A percentile compares a stretch with the other conserved stretches of the same genome.
These are phyloP conservation scores for Neodiprion pinetum DNA, from an alignment of 1,140 invertebrate species.

Conservation along the genomic window DNA sequence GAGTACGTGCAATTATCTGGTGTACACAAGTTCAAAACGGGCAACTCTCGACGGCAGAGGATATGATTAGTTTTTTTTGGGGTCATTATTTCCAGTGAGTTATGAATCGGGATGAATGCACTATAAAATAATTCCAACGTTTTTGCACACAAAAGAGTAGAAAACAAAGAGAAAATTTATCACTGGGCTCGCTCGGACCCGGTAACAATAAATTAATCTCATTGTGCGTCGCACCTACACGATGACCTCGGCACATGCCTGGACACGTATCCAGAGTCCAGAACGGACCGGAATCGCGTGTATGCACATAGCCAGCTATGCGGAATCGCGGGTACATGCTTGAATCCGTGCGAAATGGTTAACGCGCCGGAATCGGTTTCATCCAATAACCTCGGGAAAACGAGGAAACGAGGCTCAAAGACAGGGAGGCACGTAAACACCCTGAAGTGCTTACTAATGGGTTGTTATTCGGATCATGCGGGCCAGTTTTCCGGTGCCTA, in stretches of 20 bases:
- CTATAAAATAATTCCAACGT: conserved; percentile 7
- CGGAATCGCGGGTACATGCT: neutral
- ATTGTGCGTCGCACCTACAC: conserved; percentile 1
- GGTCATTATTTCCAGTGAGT: neutral
- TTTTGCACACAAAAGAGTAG: neutral
- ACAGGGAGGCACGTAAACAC: neutral
- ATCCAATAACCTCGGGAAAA: neutral
- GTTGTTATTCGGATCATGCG: neutral
- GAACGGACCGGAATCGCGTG: no score
- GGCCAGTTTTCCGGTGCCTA: neutral
- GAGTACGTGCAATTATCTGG: no score
- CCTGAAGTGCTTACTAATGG: conserved; percentile 5
- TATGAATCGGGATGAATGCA: neutral
- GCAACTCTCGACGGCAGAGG: neutral
- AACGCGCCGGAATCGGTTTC: neutral
- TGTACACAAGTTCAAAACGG: neutral
- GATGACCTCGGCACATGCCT: neutral
- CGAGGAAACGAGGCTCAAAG: neutral
- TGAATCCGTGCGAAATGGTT: neutral
- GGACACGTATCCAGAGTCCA: no score
- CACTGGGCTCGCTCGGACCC: neutral
- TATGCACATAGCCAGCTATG: no score
- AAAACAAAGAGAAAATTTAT: conserved; percentile 3
- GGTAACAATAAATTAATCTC: conserved; percentile 1
- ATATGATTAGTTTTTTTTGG: neutral